These are phyloP conservation scores for Drosophila barbarae DNA, from an alignment of 2,888 invertebrate species.

Conservation along the genomic window DNA sequence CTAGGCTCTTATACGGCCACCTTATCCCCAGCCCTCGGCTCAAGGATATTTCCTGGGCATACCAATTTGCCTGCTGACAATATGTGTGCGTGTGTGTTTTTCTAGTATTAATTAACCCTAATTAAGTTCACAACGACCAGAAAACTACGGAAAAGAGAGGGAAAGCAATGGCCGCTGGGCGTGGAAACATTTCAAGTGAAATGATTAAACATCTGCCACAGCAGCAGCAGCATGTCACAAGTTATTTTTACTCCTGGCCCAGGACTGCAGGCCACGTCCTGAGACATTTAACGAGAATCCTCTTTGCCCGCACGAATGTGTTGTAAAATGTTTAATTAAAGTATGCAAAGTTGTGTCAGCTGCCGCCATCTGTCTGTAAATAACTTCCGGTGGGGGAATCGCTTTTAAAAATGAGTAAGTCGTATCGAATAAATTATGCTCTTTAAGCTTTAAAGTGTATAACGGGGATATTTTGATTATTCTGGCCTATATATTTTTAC, in stretches of 20 bases:
- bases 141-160: constrained; percentile 7
- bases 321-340: constrained; percentile 65
- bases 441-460: neutral
- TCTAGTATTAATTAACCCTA: constrained; percentile 71
- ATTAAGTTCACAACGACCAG: constrained; percentile 60
- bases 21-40: neutral
- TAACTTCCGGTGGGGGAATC: constrained; percentile 52
- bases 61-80: constrained; percentile 64
- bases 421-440: constrained; percentile 1
- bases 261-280: constrained; percentile 56
- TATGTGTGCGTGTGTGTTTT: constrained; percentile 47
- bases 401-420: neutral
- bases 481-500: neutral
- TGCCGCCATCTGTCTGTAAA: constrained; percentile 62
- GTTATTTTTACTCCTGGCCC: constrained; percentile 36
- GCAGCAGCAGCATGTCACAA: constrained; percentile 22
- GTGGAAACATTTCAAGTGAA: constrained; percentile 51
- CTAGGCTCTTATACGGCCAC: constrained; percentile 2
- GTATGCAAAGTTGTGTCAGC: constrained; percentile 64
- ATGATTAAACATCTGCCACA: constrained; percentile 50
- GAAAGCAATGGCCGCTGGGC: constrained; percentile 18
- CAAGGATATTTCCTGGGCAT: constrained; percentile 29
- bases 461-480: neutral
- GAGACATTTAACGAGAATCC: constrained; percentile 66
- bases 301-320: constrained; percentile 47